phyloP scores from a whole-genome alignment of 2,113 vertebrate genomes.

The Nipponia nippon region DNA sequence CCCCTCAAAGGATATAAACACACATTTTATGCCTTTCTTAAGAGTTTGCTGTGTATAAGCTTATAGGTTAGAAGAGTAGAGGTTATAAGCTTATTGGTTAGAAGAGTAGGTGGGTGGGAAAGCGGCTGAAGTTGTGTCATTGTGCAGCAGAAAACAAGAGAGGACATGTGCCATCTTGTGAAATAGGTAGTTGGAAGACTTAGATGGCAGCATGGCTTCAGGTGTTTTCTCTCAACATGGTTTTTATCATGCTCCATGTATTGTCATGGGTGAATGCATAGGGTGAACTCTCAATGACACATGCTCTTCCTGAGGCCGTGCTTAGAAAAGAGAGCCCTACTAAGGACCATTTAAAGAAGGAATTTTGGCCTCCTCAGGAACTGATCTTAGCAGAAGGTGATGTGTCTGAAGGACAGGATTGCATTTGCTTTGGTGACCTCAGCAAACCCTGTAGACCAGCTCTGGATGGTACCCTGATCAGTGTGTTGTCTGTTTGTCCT shows the following conservation, averaged over 20 bases:
- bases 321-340: neutral
- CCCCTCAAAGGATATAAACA: neutral
- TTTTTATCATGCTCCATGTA: neutral
- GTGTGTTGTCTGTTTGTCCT: neutral
- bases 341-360: neutral
- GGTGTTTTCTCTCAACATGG: neutral
- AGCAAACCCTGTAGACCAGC: neutral
- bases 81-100: too few species aligned
- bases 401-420: neutral
- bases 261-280: neutral
- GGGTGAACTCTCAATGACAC: neutral
- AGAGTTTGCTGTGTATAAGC: neutral
- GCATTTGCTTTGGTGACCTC: neutral
- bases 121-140: neutral
- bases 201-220: neutral
- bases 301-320: fast-evolving
- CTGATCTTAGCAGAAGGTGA: neutral
- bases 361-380: neutral
- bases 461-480: fast-evolving
- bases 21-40: neutral
- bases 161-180: neutral
- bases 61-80: too few species aligned
- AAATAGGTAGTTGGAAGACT: neutral
- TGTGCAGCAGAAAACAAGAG: neutral
- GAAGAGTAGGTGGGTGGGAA: neutral